Evolutionary conservation across 2,888 invertebrate genomes (phyloP).

Genomic region (Blera fallax): DNA sequence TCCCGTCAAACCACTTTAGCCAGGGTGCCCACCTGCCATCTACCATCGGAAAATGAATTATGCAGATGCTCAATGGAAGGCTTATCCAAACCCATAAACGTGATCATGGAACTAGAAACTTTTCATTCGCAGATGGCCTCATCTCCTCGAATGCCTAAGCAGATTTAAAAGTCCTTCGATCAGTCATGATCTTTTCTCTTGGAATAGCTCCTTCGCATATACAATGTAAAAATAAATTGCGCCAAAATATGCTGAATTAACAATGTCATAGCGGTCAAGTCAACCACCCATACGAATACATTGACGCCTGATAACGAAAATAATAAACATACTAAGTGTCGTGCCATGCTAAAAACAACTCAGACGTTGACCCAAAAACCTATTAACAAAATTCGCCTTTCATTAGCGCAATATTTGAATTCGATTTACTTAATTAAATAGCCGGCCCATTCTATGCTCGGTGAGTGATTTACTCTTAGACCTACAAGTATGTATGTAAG

Average conservation of each 20-base stretch:
- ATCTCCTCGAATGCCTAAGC: too few species aligned
- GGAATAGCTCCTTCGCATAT: not conserved
- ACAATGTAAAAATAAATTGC: not conserved
- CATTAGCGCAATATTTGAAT: not conserved
- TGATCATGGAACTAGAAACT: too few species aligned
- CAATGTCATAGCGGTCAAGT: not conserved
- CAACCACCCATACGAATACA: not conserved
- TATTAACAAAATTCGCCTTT: not conserved
- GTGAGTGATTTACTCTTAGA: not conserved
- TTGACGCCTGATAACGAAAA: not conserved
- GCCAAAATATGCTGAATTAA: not conserved
- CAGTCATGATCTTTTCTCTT: too few species aligned
- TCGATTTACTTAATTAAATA: not conserved
- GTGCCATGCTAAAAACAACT: not conserved
- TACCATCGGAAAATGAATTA: too few species aligned
- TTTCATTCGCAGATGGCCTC: too few species aligned
- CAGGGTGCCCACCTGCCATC: too few species aligned
- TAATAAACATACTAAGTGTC: not conserved
- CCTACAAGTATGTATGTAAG: not conserved
- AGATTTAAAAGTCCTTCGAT: too few species aligned
- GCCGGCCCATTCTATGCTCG: not conserved
- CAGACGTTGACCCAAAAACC: slow-evolving; percentile 4
- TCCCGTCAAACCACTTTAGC: too few species aligned
- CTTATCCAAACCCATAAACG: too few species aligned
- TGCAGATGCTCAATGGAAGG: too few species aligned